phyloP scores from a whole-genome alignment of 2,113 vertebrate genomes.

The Pseudorasbora parva region DNA sequence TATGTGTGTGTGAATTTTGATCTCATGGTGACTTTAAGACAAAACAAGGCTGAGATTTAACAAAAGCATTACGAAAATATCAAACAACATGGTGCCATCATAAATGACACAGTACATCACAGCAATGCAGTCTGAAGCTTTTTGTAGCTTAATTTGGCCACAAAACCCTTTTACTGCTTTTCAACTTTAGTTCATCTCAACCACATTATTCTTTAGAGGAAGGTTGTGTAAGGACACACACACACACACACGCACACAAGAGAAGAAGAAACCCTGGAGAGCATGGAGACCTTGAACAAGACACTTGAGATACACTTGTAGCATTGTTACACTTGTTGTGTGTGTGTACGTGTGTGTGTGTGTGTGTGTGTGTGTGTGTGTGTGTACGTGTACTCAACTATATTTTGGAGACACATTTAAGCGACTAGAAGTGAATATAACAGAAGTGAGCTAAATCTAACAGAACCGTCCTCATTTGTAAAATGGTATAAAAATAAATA shows the following conservation, averaged over 20 bases:
- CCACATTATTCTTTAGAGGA: neutral
- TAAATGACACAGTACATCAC: neutral
- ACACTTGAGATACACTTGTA: no score
- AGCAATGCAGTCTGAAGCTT: conserved; percentile 1
- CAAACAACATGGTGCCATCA: neutral
- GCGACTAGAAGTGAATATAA: no score
- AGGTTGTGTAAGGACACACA: neutral
- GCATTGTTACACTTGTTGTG: no score
- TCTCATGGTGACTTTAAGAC: no score
- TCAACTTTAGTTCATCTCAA: neutral
- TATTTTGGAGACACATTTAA: no score
- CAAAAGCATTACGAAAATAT: neutral
- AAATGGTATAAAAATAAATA: no score
- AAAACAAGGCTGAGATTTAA: neutral
- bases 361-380: no score
- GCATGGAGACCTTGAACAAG: neutral
- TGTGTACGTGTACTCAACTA: no score
- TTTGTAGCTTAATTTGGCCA: neutral
- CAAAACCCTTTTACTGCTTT: neutral
- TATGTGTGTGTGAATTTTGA: no score
- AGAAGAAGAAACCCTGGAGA: neutral
- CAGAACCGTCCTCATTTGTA: no score
- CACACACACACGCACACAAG: neutral
- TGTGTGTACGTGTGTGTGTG: no score
- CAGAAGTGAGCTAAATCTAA: no score